Percentiles rank a stretch among this genome's conserved stretches.
Conservation (phyloP, 2,888 invertebrate species). For the Pterostichus madidus region DNA sequence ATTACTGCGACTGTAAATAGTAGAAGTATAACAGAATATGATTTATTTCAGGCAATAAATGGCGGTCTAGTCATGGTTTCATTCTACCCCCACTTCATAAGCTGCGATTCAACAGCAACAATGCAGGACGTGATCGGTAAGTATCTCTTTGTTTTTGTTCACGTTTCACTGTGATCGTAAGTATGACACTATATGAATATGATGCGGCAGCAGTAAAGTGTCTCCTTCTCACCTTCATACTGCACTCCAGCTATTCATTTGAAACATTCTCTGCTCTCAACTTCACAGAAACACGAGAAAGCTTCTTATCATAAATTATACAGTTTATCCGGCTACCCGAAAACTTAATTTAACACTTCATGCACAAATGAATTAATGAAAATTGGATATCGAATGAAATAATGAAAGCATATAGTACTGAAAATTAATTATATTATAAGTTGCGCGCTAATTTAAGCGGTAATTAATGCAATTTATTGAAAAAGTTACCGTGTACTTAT, state of each 20-base stretch:
- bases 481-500: not conserved
- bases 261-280: not conserved
- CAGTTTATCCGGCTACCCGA: conserved; percentile 1
- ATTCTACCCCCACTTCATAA: conserved; percentile 82
- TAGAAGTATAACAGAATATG: too few species aligned
- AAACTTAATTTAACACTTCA: conserved; percentile 30
- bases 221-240: not conserved
- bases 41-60: conserved; percentile 78
- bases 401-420: not conserved
- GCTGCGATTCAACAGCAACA: conserved; percentile 80
- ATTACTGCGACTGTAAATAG: too few species aligned
- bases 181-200: too few species aligned
- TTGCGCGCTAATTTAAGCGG: not conserved
- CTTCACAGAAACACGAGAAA: not conserved
- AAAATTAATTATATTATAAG: conserved; percentile 7
- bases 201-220: not conserved
- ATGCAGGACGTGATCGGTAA: conserved; percentile 81
- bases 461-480: not conserved
- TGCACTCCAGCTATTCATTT: conserved; percentile 1
- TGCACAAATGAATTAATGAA: conserved; percentile 11
- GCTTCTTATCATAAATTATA: conserved; percentile 26
- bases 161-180: not conserved
- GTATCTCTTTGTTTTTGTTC: conserved; percentile 68
- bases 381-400: not conserved
- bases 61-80: conserved; percentile 84